Base-by-base conservation (phyloP, 2,888 invertebrate genomes). In the Epirrhoe tristata region DNA sequence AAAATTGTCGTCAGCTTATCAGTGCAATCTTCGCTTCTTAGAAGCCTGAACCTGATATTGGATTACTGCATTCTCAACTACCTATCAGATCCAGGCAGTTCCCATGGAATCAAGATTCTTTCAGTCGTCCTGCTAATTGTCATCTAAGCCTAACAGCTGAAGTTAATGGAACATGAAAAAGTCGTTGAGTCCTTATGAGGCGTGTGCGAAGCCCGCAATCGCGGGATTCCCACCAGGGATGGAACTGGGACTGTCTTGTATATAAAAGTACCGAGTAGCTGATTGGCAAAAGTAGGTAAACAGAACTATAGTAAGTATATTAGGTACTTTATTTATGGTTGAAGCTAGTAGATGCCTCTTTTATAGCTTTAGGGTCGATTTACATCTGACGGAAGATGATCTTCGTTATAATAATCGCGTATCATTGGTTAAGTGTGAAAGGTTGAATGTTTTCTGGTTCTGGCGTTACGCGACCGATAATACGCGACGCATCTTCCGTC, bases 181-280 rank as follows among this genome's bases (percentile, higher is more conserved):
- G 81, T 73, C 64, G 81, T 75, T 71, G 73, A 76, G 66, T 68
- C 90, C 90, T 81, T 89, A 86, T 76, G 75, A 68, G 85, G 84
- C 74, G 86, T 88, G 90, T 89, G 88, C 86, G 89, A 90, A 90
- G 80, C 86, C 78, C 77, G 78, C 77, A 79, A 83, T 82, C 83
- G 79, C 85, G 82, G 77, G 81, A 84, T 91, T 91, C 89, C 84
- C 90, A 87, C 31, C 53, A 64, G 67, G 51, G 60, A 6, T 51
- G 67, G 24, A 60, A 4, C 36, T 24, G 57, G 59, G 36, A n/a
- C n/a, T 0, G 0, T 10, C 10, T 39, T 39, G 10, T 39, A 2
- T 7, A 2, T 10, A 39, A 39, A 39, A 3, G 24, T 24, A 24
- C 24, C 3, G 24, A 24, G 24, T 24, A 24, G 24, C 24, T 24